Evolutionary conservation across 2,888 invertebrate species (phyloP).

Genomic region (Octonoba sinensis): DNA sequence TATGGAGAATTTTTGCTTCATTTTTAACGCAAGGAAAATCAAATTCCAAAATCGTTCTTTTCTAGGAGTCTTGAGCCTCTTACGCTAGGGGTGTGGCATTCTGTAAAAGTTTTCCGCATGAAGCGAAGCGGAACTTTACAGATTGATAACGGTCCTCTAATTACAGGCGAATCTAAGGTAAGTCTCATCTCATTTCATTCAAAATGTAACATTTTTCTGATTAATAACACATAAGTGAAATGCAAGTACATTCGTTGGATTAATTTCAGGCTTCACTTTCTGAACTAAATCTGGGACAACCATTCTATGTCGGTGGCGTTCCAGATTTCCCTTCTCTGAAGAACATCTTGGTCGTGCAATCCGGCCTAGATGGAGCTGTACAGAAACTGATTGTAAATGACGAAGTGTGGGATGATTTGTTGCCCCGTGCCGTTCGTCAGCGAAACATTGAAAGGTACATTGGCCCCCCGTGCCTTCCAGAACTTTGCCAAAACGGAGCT

Average conservation of each 20-base stretch:
- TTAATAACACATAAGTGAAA: background rate
- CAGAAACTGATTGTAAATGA: constrained; percentile 87
- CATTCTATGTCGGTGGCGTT: constrained; percentile 83
- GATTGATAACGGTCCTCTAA: constrained; percentile 81
- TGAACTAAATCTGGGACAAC: constrained; percentile 85
- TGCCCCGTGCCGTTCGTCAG: constrained; percentile 70
- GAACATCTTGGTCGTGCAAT: constrained; percentile 70
- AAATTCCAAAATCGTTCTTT: background rate
- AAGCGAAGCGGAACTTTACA: constrained; percentile 84
- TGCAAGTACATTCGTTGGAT: background rate
- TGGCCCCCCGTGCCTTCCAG: constrained; percentile 74
- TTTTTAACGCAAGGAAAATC: background rate
- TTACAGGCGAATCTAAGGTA: constrained; percentile 79
- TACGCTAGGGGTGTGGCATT: constrained; percentile 84
- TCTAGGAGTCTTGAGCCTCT: constrained; percentile 71
- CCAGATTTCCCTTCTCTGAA: constrained; percentile 72
- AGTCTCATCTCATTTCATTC: background rate
- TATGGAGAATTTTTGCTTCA: no score
- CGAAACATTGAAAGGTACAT: constrained; percentile 73
- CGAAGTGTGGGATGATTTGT: constrained; percentile 75
- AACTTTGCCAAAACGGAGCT: constrained; percentile 80
- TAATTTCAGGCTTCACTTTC: constrained; percentile 79
- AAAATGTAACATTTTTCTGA: background rate
- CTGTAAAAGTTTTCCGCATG: constrained; percentile 80
- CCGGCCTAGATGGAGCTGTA: constrained; percentile 84